Base-by-base conservation (phyloP, 2,797 vertebrate species). In the Poecilia velifera region DNA sequence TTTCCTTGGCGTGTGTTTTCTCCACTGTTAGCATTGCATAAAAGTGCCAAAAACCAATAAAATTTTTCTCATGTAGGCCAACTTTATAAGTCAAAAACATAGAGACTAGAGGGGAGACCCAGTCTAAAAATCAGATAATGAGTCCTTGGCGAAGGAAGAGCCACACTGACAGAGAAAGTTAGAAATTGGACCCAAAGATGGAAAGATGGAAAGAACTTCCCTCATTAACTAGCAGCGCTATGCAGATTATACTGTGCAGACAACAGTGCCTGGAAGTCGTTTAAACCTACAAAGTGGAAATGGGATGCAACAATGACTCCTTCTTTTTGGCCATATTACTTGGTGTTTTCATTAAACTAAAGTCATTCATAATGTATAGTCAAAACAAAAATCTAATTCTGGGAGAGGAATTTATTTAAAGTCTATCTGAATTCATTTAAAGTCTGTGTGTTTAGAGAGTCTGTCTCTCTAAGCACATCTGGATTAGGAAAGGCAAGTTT, bases 51-150 rank as follows among this genome's bases (percentile, higher is more conserved):
- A 14, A 80, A 7, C 3, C 0, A 4, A 14, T 3, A 31, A 31
- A 28, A 9, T 4, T 8, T 1, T 62, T n/a, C 55, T 76, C 47
- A 53, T 14, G 7, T 12, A 70, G 43, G 73, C 4, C 0, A 5
- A 41, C 7, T 31, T 74, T 57, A 36, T 64, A 76, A 72, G 8
- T 8, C 3, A 1, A 71, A 72, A 73, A 82, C 55, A 77, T 31
- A 31, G 6, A 66, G 76, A 72, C 9, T 75, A 2, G 13, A 0
- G 20, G 57, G 3, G 1, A 53, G 57, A 49, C 73, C 0, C 31
- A 31, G 36, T 51, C 46, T 72, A n/a, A 76, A 74, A 76, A 72
- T 0, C 0, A 22, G 4, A 64, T 80, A 82, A 83, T 72, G 68
- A 51, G 16, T 64, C 9, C 55, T 31, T 0, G 1, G 46, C 25